Evolutionary conservation across 2,888 invertebrate species (phyloP).

Genomic region (Micropterix aruncella): DNA sequence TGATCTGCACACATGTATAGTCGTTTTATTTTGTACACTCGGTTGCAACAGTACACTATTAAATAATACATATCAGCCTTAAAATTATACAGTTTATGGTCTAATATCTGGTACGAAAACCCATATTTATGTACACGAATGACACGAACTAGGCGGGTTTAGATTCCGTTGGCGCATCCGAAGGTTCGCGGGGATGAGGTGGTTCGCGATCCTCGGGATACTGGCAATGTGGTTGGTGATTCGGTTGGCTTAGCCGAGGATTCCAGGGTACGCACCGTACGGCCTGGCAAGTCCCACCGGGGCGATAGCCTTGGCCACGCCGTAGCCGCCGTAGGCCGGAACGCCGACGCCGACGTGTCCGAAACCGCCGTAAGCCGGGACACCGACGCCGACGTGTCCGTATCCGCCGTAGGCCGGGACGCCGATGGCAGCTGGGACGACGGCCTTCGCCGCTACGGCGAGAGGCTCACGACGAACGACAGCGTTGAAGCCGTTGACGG

Average conservation of each 20-base stretch:
- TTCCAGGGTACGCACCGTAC: not conserved
- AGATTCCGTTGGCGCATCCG: too few species aligned
- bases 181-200: too few species aligned
- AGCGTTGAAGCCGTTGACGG: conserved; percentile 19
- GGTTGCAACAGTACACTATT: conserved; percentile 10
- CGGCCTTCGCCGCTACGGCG: conserved; percentile 14
- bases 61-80: conserved; percentile 7
- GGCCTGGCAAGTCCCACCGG: conserved; percentile 10
- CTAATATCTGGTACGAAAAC: too few species aligned
- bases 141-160: too few species aligned
- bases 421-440: conserved; percentile 9
- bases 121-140: too few species aligned
- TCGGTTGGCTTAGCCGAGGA: not conserved
- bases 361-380: conserved; percentile 13
- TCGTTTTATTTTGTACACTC: conserved; percentile 11
- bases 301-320: conserved; percentile 16
- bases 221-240: too few species aligned
- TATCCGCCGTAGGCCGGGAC: not conserved
- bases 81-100: too few species aligned
- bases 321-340: not conserved
- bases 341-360: conserved; percentile 7
- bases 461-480: conserved; percentile 21
- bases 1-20: conserved; percentile 5
- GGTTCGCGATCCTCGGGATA: too few species aligned
- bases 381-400: conserved; percentile 11